phyloP scores from a whole-genome alignment of 64 coral and sea anemone species.

The Acropora yongei region DNA sequence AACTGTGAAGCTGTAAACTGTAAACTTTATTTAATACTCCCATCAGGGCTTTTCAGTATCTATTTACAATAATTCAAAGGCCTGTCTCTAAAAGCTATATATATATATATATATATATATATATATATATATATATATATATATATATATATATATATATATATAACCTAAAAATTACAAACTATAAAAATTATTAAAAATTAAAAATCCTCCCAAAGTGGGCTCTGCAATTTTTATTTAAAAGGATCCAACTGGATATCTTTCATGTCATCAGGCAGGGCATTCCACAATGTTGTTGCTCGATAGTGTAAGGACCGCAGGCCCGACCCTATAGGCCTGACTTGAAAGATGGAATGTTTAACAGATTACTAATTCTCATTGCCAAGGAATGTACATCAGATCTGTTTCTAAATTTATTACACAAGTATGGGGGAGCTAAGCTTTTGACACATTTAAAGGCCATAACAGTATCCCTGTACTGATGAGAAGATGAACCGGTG shows the following conservation, averaged over 20 bases:
- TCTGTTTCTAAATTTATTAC: slow-evolving; percentile 2
- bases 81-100: no score
- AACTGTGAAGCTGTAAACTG: no score
- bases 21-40: no score
- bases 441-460: no score
- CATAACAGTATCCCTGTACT: slow-evolving; percentile 1
- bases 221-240: background rate
- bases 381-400: background rate
- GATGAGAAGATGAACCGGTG: background rate
- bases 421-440: background rate
- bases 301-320: background rate
- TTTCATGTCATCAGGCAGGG: background rate
- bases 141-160: no score
- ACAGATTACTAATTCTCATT: background rate
- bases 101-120: no score
- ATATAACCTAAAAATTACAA: no score
- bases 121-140: no score
- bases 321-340: background rate
- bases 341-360: background rate
- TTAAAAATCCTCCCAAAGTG: background rate
- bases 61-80: no score
- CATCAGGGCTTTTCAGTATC: no score
- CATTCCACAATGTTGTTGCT: background rate
- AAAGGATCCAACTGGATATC: background rate
- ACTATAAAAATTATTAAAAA: background rate